Base-by-base conservation (phyloP, 1,140 invertebrate species). In the Apolygus lucorum region DNA sequence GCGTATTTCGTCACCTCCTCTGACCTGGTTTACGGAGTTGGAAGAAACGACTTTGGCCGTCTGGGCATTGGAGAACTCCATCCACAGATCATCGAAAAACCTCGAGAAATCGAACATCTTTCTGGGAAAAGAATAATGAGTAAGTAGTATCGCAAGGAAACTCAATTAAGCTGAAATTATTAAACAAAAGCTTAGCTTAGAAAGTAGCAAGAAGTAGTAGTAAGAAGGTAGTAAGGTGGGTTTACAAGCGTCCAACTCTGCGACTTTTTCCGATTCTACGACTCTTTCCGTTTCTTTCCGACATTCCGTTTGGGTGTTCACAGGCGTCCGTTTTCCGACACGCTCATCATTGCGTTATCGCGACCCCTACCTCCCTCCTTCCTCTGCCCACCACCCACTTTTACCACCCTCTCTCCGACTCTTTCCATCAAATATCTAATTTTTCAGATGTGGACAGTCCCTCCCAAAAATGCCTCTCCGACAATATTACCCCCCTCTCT, bases 1-100 rank as follows among this genome's bases (percentile, higher is more conserved):
- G 68, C 62, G 1, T 42, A 24, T 49, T 25, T 63, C 4, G 62
- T 69, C 26, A 63, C 28, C 4, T 17, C 21, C n/a, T 21, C 34
- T 21, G 68, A 69, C 25, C 28, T 26, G 17, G 68, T 69, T 8
- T 69, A 63, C 25, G 68, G 52, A 14, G 17, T 69, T 24, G 68
- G 68, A 28, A 29, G 62, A 17, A 64, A 63, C 64, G 68, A 63
- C 27, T 64, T 69, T 14, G 68, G 68, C 27, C 27, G 68, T 8
- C 34, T 69, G 4, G 68, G 68, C 13, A 64, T 69, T 52, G 68
- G 68, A 0, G 34, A 64, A 8, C 14, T 25, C 1, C 27, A 63
- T 1, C 1, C 22, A 2, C n/a, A 2, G 24, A 0, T 17, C 49
- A 49, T 28, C 25, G 14, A 2, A 68, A 52, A 68, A n/a, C 2